These are phyloP conservation scores for Argyresthia goedartella DNA, from an alignment of 2,888 invertebrate species.

Conservation along the genomic window DNA sequence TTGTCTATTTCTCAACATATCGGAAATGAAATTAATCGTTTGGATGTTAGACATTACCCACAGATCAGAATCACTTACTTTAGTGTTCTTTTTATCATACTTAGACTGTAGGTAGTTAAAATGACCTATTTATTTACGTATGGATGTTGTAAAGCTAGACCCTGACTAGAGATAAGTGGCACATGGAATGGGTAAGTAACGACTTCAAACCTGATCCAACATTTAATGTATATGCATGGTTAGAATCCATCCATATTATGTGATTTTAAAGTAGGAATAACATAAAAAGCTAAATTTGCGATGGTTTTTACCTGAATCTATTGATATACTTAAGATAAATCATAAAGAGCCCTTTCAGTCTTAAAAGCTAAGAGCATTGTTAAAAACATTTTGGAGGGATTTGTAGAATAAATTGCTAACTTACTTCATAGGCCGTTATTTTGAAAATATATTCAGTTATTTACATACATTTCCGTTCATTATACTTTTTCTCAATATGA, in stretches of 20 bases:
- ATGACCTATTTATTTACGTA: constrained; percentile 23
- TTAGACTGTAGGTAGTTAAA: constrained; percentile 10
- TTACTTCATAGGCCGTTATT: constrained; percentile 42
- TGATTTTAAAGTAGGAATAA: too few relatives aligned
- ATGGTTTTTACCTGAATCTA: constrained; percentile 17
- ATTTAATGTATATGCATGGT: too few relatives aligned
- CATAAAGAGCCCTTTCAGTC: constrained; percentile 50
- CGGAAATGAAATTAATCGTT: too few relatives aligned
- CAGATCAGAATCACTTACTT: background rate
- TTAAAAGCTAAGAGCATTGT: constrained; percentile 52
- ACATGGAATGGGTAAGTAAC: constrained; percentile 50
- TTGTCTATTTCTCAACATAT: too few relatives aligned
- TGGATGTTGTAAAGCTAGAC: constrained; percentile 32
- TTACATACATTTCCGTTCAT: constrained; percentile 20
- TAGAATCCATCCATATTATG: background rate
- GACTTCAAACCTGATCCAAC: background rate
- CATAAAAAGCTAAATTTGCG: constrained; percentile 10
- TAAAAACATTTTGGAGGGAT: constrained; percentile 57
- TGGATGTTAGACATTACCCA: background rate
- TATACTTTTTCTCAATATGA: too few relatives aligned
- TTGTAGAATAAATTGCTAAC: constrained; percentile 46
- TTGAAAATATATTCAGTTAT: constrained; percentile 50
- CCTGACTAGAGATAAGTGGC: constrained; percentile 59
- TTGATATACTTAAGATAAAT: constrained; percentile 19
- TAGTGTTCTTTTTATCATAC: background rate